These are phyloP conservation scores for Pseudomyrmex flavicornis DNA, from an alignment of 1,140 invertebrate genomes.

Conservation along the genomic window DNA sequence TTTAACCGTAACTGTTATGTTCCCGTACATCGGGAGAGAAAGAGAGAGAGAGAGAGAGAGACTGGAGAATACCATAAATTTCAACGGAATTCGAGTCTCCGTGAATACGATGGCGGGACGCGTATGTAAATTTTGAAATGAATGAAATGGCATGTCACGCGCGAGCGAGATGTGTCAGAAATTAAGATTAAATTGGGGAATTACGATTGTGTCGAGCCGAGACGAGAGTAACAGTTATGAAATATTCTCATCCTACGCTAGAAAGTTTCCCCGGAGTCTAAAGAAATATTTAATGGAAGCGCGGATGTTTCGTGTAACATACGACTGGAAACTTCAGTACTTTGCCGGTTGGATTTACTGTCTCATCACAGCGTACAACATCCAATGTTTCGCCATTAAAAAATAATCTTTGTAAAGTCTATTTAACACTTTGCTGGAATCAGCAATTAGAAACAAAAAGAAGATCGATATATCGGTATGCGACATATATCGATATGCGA, in stretches of 20 bases:
- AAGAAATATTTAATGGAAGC: slow-evolving; percentile 67
- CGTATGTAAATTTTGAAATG: slow-evolving; percentile 38
- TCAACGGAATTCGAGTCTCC: slow-evolving; percentile 14
- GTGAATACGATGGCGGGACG: neutral
- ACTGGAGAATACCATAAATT: slow-evolving; percentile 31
- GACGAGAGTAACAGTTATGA: slow-evolving; percentile 45
- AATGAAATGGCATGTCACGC: slow-evolving; percentile 47
- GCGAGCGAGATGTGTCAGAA: slow-evolving; percentile 30
- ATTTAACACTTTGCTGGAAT: neutral
- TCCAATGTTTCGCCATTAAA: slow-evolving; percentile 42
- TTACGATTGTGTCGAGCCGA: slow-evolving; percentile 56
- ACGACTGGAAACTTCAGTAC: slow-evolving; percentile 61
- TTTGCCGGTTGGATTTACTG: slow-evolving; percentile 18
- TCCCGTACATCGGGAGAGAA: neutral
- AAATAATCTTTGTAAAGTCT: slow-evolving; percentile 42
- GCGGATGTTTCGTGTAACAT: slow-evolving; percentile 45
- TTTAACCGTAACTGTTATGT: slow-evolving; percentile 47
- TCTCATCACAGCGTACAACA: slow-evolving; percentile 32
- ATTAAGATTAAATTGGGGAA: slow-evolving; percentile 59
- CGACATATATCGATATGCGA: too few relatives aligned
- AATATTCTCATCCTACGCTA: slow-evolving; percentile 58
- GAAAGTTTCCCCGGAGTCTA: slow-evolving; percentile 59
- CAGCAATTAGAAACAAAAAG: too few relatives aligned
- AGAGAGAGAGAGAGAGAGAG: too few relatives aligned
- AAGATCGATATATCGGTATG: too few relatives aligned